Base-by-base conservation (phyloP, 1,140 invertebrate species). In the Cyclargus thomasi region DNA sequence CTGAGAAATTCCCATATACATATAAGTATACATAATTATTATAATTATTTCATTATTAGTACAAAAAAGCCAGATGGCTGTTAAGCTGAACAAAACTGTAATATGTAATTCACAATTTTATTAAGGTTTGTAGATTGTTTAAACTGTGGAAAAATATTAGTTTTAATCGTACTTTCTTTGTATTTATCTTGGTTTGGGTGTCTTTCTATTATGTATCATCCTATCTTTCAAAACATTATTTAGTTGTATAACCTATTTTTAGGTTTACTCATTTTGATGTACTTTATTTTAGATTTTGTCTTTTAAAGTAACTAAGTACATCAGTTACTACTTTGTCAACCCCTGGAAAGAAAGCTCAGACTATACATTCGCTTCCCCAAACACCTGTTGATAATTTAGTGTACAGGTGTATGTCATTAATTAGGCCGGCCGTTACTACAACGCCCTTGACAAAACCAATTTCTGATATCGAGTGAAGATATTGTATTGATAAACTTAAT, bases 1-100 rank as follows among this genome's bases (percentile, higher is more conserved):
- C 21, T 18, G 55, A 59, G 55, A 59, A 59, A 11, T 59, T 20
- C 55, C 55, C 55, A 20, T 59, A 10, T 59, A 59, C 11, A 20
- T 59, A 59, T 59, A n/a, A n/a, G n/a, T 55, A 11, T 20, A 10
- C 20, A 59, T 17, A 47, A 47, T 47, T 47, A 47, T 47, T 1
- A 47, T 47, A 47, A 47, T 47, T 47, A 47, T 59, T 59, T 20
- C 35, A 47, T 21, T 35, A 20, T 64, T 18, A 53, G 36, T 39
- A 64, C 36, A 47, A n/a, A 18, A 20, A 21, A 22, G 35, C 63
- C 16, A 47, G 20, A 64, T 20, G 29, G 29, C 22, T 63, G 17
- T 63, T 36, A 53, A 53, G 6, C 21, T 6, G 55, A 20, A 59
- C 17, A 59, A 59, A 59, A 59, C 55, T 59, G 55, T 59, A 29